phyloP scores from a whole-genome alignment of 2,113 vertebrate genomes.

The Felis chaus region DNA sequence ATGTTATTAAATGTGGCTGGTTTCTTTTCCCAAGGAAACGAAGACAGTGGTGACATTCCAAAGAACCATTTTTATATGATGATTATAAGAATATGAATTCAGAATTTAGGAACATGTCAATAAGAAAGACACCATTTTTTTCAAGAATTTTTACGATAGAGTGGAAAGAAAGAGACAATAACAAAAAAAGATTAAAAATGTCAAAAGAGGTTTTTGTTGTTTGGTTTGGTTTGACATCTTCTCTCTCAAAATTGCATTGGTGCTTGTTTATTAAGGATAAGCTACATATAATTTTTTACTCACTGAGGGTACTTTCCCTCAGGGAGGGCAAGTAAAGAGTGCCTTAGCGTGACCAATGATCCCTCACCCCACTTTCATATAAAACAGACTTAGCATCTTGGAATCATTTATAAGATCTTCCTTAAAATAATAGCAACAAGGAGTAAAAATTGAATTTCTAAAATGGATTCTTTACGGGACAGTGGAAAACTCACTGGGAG shows the following conservation, averaged over 20 bases:
- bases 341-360: not conserved
- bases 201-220: not conserved
- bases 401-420: not conserved
- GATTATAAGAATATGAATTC: not conserved
- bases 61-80: not conserved
- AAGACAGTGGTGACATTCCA: not conserved
- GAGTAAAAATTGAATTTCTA: not conserved
- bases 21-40: not conserved
- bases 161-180: not conserved
- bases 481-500: not conserved
- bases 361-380: not conserved
- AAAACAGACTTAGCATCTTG: not conserved
- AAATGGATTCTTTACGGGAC: not conserved
- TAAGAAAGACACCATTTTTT: not conserved
- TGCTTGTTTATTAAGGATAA: not conserved
- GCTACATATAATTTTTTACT: not conserved
- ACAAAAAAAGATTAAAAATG: not conserved
- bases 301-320: not conserved
- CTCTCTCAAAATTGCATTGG: not conserved
- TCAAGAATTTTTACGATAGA: not conserved
- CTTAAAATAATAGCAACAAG: not conserved
- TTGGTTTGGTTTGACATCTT: not conserved
- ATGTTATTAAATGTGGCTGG: not conserved
- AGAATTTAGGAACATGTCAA: not conserved
- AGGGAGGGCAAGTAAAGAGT: not conserved